phyloP scores from a whole-genome alignment of 2,888 invertebrate genomes.

The Habroteleia sp. region DNA sequence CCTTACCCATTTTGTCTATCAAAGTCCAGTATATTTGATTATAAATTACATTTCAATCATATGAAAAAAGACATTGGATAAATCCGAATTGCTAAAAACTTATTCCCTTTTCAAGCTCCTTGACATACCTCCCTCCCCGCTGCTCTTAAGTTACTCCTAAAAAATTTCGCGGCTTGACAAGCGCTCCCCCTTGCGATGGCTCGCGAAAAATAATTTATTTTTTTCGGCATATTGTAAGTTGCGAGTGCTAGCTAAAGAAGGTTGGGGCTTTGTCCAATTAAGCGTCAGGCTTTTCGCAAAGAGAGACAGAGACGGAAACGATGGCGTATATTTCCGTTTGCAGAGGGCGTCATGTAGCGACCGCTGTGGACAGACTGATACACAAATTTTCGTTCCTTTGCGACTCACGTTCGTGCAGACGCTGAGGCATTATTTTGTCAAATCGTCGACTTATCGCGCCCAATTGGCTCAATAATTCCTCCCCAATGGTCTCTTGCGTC shows the following conservation, averaged over 20 bases:
- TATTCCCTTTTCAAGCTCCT: background rate
- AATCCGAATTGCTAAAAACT: no score
- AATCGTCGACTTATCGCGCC: conserved; percentile 75
- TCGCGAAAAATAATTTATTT: conserved; percentile 73
- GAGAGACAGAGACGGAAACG: conserved; percentile 61
- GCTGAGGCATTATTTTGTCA: conserved; percentile 73
- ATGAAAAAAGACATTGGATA: no score
- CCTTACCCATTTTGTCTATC: no score
- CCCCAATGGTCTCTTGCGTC: conserved; percentile 64
- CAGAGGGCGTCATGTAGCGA: conserved; percentile 70
- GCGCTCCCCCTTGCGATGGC: conserved; percentile 29
- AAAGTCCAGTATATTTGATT: no score
- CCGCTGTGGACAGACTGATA: conserved; percentile 66
- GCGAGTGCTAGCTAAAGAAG: conserved; percentile 74
- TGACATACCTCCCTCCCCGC: background rate
- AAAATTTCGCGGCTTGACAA: conserved; percentile 58
- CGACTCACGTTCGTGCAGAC: conserved; percentile 57
- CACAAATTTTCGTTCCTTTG: conserved; percentile 70
- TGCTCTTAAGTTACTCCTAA: background rate
- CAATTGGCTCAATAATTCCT: conserved; percentile 80
- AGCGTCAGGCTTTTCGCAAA: conserved; percentile 77
- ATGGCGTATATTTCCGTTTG: conserved; percentile 78
- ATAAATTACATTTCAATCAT: no score
- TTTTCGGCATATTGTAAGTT: conserved; percentile 77
- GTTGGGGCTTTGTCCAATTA: conserved; percentile 81